Base-by-base conservation (phyloP, 2,797 vertebrate genomes). In the Chloroceryle inda region DNA sequence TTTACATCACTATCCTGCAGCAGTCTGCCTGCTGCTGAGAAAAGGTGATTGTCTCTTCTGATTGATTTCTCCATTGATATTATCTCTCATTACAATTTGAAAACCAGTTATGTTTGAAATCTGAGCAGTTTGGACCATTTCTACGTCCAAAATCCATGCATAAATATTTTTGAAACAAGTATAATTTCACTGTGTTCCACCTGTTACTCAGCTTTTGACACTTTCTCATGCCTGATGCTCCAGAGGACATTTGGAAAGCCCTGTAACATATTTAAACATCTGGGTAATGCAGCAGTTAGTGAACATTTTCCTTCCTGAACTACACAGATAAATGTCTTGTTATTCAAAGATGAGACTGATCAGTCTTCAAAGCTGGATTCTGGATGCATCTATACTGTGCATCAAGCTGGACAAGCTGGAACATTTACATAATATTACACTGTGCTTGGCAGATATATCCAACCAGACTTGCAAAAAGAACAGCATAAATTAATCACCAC, bases 401-500 rank as follows among this genome's bases (percentile, higher is more conserved):
- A 88, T 89, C 58, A 58, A 84, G 62, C 38, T 72, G 79, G 66
- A 76, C n/a, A 91, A 82, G 61, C 61, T 82, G 72, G 31, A 90
- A 93, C 53, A 73, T 86, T 94, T 81, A 37, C 73, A 85, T 85
- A 87, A 38, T 37, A 75, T 72, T 92, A 50, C n/a, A 67, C 50
- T 52, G 55, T 75, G 8, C 58, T 88, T 96, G 80, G 83, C 85
- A 90, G 83, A 88, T 76, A 66, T 75, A 91, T 42, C 37, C 58
- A 66, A 9, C 33, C 77, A 77, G 72, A 81, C 38, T 42, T 69
- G 79, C 38, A 44, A 55, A 78, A 29, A 75, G n/a, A 79, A 88
- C 73, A 89, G 53, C 53, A 55, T 86, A 91, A 94, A 95, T 96
- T 92, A 62, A 95, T 95, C 85, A 81, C 62, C 92, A 62, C 66